Conservation (phyloP, 2,797 vertebrate genomes). For the Tamandua tetradactyla region DNA sequence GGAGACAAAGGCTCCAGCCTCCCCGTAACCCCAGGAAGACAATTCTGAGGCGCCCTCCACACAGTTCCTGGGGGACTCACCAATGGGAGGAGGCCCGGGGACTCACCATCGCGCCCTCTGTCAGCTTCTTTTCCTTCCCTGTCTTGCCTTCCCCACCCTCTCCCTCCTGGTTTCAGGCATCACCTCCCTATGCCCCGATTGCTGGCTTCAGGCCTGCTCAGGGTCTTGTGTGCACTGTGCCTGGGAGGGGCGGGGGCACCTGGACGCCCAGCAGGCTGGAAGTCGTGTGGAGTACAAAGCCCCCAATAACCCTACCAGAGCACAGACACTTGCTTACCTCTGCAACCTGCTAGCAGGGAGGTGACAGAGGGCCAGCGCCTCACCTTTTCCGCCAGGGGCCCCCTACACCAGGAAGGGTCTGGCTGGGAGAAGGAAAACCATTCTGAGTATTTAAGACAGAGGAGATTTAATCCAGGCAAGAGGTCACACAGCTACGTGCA, state of each 20-base stretch:
- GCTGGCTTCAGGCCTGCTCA: not conserved
- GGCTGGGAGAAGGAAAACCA: not conserved
- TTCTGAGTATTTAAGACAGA: not conserved
- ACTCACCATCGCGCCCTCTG: not conserved
- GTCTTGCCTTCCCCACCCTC: not conserved
- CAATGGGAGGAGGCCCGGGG: not conserved
- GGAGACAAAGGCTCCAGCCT: not conserved
- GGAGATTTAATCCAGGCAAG: not conserved
- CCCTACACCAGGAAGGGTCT: not conserved
- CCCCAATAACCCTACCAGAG: not conserved
- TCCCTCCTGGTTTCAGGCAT: not conserved
- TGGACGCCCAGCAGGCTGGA: not conserved
- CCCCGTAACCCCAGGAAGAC: not conserved
- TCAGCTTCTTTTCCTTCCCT: not conserved
- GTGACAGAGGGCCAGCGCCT: too few relatives aligned
- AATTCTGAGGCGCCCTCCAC: not conserved
- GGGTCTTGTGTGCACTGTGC: not conserved
- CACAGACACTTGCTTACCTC: too few relatives aligned
- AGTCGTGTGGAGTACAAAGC: not conserved
- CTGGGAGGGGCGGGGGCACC: not conserved
- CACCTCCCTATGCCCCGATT: rapidly evolving
- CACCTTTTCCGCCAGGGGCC: not conserved
- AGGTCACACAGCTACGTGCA: rapidly evolving
- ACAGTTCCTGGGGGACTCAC: not conserved
- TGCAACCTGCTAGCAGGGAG: too few relatives aligned